Conservation (phyloP, 2,113 vertebrate species). For the Miniopterus natalensis region DNA sequence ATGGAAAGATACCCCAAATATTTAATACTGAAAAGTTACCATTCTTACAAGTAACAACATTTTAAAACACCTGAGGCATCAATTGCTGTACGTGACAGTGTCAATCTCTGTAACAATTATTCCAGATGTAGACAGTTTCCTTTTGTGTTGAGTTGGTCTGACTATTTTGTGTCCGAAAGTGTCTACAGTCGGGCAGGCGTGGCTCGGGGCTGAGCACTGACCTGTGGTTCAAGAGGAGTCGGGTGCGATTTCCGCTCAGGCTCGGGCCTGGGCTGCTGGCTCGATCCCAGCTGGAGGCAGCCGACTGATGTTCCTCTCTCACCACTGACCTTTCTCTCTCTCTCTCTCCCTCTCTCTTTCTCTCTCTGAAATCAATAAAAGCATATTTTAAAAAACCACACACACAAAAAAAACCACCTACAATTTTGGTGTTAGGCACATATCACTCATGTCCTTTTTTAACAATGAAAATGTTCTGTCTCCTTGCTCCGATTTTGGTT, state of each 20-base stretch:
- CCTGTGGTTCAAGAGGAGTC: too few relatives aligned
- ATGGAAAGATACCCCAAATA: neutral
- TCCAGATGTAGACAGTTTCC: neutral
- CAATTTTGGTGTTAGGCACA: neutral
- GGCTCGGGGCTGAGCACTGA: too few relatives aligned
- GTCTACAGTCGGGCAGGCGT: neutral
- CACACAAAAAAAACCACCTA: neutral
- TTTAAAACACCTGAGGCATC: neutral
- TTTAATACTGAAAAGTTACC: neutral
- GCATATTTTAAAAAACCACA: too few relatives aligned
- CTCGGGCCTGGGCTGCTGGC: too few relatives aligned
- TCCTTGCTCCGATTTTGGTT: neutral
- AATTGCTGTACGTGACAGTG: fast-evolving
- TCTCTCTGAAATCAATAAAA: too few relatives aligned
- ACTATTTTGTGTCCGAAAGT: neutral
- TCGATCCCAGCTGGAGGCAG: too few relatives aligned
- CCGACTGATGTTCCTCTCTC: too few relatives aligned
- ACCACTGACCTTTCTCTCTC: too few relatives aligned
- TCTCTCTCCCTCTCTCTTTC: too few relatives aligned
- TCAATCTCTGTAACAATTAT: neutral
- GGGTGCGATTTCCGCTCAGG: too few relatives aligned
- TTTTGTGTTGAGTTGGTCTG: neutral
- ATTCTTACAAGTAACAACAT: neutral
- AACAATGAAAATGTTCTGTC: neutral
- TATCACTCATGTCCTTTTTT: neutral